Conservation (phyloP, 2,888 invertebrate genomes). For the Pseudococcus longispinus region DNA sequence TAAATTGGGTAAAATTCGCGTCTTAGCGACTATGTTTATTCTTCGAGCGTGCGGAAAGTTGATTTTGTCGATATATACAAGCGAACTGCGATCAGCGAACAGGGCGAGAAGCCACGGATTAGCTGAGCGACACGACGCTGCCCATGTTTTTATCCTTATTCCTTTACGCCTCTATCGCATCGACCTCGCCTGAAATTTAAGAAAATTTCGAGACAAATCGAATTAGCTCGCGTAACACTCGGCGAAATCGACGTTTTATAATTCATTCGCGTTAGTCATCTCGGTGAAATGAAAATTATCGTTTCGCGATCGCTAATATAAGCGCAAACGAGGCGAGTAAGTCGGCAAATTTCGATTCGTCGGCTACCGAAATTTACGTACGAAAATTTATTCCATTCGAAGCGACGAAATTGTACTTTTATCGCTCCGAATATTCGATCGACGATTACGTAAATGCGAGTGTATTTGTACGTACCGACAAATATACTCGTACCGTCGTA, state of each 20-base stretch:
- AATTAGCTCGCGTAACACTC: not conserved
- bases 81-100: not conserved
- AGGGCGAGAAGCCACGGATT: too few relatives aligned
- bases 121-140: not conserved
- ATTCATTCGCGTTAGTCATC: slow-evolving; percentile 12
- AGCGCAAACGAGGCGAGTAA: too few relatives aligned
- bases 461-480: too few relatives aligned
- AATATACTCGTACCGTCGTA: too few relatives aligned
- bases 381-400: not conserved
- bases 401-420: not conserved
- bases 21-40: not conserved
- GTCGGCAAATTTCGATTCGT: not conserved
- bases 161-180: not conserved
- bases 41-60: not conserved
- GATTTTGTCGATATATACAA: not conserved
- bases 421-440: not conserved
- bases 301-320: too few relatives aligned
- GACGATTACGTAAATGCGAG: not conserved
- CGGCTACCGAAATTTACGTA: not conserved
- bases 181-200: not conserved
- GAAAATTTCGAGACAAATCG: not conserved
- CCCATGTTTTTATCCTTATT: not conserved
- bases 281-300: not conserved
- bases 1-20: not conserved
- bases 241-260: slow-evolving; percentile 11